Base-by-base conservation (phyloP, 2,888 invertebrate species). In the Oegoconia quadripuncta region DNA sequence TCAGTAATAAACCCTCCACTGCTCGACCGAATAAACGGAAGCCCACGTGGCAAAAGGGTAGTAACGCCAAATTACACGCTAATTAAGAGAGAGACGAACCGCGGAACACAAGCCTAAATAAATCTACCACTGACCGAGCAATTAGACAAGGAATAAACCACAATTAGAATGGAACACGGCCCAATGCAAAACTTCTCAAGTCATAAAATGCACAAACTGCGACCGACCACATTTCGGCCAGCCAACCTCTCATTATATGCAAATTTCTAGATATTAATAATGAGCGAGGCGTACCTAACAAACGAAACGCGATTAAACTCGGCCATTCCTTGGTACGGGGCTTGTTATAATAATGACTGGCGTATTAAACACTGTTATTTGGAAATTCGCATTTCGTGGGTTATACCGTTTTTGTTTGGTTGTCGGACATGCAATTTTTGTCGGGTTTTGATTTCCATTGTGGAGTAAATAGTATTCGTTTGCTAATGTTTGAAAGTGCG, bases 321-420 rank as follows among this genome's bases (percentile, higher is more conserved):
- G 43, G 55, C 55, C 63, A 61, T 61, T 52, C 55, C 49, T 43
- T 43, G 46, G 44, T 42, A 46, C 40, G 35, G 17, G 41, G 44
- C 62, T 69, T 63, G 68, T 73, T 71, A 74, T 61, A 60, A 65
- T 69, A 73, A 70, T 64, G 50, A 50, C 63, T 38, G 59, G 44
- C 43, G 43, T 60, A 66, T 70, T 69, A 71, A 73, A 65, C 56
- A 67, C 70, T 49, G 73, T 62, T 73, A 74, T 76, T 74, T 67
- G 46, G 50, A 61, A 66, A 65, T 68, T 70, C 68, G 57, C 64
- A 61, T 64, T 70, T 64, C 61, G 66, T 58, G 60, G 57, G 49
- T 61, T 54, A 55, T 57, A 56, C 55, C 54, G 55, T 54, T 59
- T 50, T 59, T 32, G 36, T 40, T 44, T 39, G 33, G 43, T 31